Base-by-base conservation (phyloP, 2,888 invertebrate species). In the Crepidodera aurea region DNA sequence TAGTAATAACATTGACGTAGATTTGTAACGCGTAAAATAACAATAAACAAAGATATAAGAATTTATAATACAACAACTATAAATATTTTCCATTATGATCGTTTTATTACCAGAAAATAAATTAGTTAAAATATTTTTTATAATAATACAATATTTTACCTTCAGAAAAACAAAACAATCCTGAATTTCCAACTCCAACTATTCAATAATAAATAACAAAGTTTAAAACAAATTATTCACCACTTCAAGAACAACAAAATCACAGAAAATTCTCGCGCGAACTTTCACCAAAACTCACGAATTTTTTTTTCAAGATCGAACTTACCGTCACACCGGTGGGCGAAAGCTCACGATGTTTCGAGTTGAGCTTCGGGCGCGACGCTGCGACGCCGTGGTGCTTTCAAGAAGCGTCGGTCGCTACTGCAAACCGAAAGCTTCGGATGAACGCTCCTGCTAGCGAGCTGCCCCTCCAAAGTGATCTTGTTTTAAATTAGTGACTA, bases 391-490 rank as follows among this genome's bases (percentile, higher is more conserved):
- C 15, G 22, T 48, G 48, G 15, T 8, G 6, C 48, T 10, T 27
- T 15, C 16, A 13, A 48, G 27, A 15, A 48, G 48, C 48, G 56
- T 48, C 39, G 48, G 32, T 57, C 27, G 48, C 48, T 39, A 57
- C 56, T 57, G 56, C 48, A 46, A 2, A 34, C 37, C 13, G 29
- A 48, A 57, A 57, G 56, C 56, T 39, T 37, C 46, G 34, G 37
- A 25, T 15, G 48, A n/a, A 2, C 15, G 50, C 56, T 51, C 56
- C 19, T 42, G 56, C 56, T 61, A 40, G 44, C 16, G n/a, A 51
- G 44, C 53, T 54, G 53, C 60, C 64, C 64, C 60, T 60, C 60
- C 64, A 59, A 53, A 60, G 22, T 42, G 60, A 57, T 64, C 59
- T 64, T 42, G 60, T 56, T 51, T 29, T 56, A 64, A 64, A 60